A percentile compares a stretch with the other conserved stretches of the same genome.
Evolutionary conservation across 2,113 vertebrate species (phyloP).

Genomic region (Gopherus flavomarginatus): DNA sequence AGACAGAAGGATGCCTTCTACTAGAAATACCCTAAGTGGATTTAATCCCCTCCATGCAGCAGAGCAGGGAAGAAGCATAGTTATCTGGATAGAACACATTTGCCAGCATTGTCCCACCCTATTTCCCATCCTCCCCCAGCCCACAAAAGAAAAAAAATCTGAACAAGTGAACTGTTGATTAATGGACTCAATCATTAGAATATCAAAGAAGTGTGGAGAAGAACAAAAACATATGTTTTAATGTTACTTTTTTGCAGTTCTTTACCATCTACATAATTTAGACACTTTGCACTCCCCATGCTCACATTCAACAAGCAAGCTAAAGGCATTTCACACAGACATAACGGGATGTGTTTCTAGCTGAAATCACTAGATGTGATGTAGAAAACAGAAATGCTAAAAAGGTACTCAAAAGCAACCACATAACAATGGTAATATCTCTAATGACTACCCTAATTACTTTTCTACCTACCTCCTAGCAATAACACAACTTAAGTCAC

Average conservation of each 20-base stretch:
- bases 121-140: not conserved
- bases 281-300: not conserved
- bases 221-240: not conserved
- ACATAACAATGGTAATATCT: slow-evolving; percentile 2
- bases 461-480: not conserved
- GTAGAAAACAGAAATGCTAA: not conserved
- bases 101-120: not conserved
- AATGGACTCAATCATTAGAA: not conserved
- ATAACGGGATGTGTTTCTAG: not conserved
- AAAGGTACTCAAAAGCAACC: slow-evolving; percentile 7
- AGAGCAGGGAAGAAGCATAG: rapidly evolving
- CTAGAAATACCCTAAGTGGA: not conserved
- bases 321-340: not conserved
- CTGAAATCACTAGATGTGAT: not conserved
- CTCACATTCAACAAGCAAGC: not conserved
- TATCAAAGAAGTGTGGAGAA: not conserved
- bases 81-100: rapidly evolving
- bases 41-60: rapidly evolving
- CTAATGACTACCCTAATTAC: slow-evolving; percentile 47
- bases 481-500: not conserved
- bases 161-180: not conserved
- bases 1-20: no score
- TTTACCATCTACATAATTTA: not conserved
- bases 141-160: not conserved
- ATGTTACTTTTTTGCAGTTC: not conserved